These are phyloP conservation scores for Peromyscus attwateri DNA, from an alignment of 2,797 vertebrate genomes.

Conservation along the genomic window DNA sequence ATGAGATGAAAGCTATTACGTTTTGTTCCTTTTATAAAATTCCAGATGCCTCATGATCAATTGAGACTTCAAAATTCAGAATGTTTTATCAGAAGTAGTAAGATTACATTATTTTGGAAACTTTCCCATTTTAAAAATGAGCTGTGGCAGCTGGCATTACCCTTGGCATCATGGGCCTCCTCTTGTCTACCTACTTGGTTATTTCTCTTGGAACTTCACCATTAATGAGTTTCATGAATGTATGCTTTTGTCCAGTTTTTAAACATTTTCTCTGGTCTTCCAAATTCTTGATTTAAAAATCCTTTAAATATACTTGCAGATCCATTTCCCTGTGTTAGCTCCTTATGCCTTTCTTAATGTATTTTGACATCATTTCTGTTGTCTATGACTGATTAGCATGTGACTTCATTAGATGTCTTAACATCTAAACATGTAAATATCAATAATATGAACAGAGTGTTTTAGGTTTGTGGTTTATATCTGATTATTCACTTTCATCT, in stretches of 20 bases:
- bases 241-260: neutral
- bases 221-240: neutral
- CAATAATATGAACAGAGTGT: neutral
- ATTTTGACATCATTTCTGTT: neutral
- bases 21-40: conserved; percentile 44
- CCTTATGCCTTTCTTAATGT: neutral
- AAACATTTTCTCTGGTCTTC: neutral
- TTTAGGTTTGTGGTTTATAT: neutral
- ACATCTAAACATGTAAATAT: neutral
- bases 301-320: neutral
- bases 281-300: neutral
- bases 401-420: neutral
- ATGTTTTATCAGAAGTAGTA: neutral
- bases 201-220: neutral
- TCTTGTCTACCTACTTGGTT: neutral
- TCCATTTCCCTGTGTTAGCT: neutral
- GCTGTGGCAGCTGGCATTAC: neutral
- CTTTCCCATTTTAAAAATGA: neutral
- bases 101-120: neutral
- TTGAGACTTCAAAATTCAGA: conserved; percentile 12
- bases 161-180: neutral
- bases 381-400: neutral
- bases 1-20: neutral
- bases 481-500: neutral
- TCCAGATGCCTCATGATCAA: neutral